These are phyloP conservation scores for Palaemon carinicauda DNA, from an alignment of 1,140 invertebrate genomes.

Conservation along the genomic window DNA sequence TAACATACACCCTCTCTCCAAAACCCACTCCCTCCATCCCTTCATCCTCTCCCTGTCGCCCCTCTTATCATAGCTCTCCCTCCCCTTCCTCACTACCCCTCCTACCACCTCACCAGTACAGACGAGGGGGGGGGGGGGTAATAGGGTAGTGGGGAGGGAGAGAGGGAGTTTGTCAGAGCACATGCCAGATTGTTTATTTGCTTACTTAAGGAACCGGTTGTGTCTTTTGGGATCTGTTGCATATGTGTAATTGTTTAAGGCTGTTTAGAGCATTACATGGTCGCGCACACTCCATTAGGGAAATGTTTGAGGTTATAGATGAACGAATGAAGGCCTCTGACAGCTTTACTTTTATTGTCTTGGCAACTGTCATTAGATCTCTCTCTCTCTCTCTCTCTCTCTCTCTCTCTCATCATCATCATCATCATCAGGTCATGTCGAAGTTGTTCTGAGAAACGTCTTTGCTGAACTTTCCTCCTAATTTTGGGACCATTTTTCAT, in stretches of 20 bases:
- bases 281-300: background rate
- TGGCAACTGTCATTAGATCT: background rate
- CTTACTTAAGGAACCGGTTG: too few relatives aligned
- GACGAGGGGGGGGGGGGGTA: too few relatives aligned
- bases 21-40: background rate
- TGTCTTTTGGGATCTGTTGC: too few relatives aligned
- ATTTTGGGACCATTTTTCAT: background rate
- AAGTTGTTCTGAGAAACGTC: too few relatives aligned
- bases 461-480: background rate
- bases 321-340: background rate
- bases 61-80: background rate
- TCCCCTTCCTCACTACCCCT: background rate
- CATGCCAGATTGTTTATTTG: too few relatives aligned
- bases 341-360: background rate
- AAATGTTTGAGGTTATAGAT: background rate
- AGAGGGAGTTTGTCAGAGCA: too few relatives aligned
- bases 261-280: too few relatives aligned
- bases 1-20: conserved; percentile 16
- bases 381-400: background rate
- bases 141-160: too few relatives aligned
- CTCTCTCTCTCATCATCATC: background rate
- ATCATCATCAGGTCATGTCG: too few relatives aligned
- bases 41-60: background rate
- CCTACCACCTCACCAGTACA: background rate
- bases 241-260: too few relatives aligned